Conservation (phyloP, 1,140 invertebrate species). For the Spodoptera frugiperda region DNA sequence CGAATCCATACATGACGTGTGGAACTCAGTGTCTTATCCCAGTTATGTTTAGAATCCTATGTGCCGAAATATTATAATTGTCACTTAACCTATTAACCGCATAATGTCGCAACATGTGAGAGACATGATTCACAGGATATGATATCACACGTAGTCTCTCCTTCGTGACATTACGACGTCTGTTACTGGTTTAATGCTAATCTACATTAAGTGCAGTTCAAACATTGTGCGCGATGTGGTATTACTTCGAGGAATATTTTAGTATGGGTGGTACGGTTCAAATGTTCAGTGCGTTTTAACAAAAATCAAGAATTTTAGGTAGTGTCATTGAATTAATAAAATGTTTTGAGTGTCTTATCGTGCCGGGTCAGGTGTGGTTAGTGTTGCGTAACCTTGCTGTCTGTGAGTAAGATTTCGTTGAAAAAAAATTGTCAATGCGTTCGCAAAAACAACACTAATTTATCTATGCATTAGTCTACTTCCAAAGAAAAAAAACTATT, state of each 20-base stretch:
- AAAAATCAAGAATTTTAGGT: neutral
- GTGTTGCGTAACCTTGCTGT: constrained; percentile 31
- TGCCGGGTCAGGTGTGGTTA: constrained; percentile 35
- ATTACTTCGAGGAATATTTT: constrained; percentile 43
- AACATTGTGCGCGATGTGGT: constrained; percentile 59
- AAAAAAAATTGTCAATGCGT: constrained; percentile 24
- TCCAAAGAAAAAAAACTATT: constrained; percentile 64
- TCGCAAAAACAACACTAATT: constrained; percentile 37
- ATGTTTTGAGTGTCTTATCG: neutral
- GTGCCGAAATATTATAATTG: constrained; percentile 64
- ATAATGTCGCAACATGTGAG: constrained; percentile 58
- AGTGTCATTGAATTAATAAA: neutral
- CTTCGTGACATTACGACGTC: constrained; percentile 67
- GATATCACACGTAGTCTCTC: constrained; percentile 76
- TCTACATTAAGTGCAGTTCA: constrained; percentile 76
- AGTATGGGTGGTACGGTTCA: constrained; percentile 12
- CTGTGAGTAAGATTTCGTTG: constrained; percentile 4
- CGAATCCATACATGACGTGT: constrained; percentile 9
- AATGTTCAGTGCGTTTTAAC: constrained; percentile 2
- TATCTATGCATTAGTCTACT: constrained; percentile 63
- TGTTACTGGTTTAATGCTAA: constrained; percentile 65
- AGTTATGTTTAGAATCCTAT: constrained; percentile 3
- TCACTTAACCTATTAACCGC: constrained; percentile 77
- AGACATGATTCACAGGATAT: constrained; percentile 77
- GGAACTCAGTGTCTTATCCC: constrained; percentile 26